A percentile compares a stretch with the other conserved stretches of the same genome.
These are phyloP conservation scores for Neostethus bicornis DNA, from an alignment of 2,797 vertebrate genomes.

Conservation along the genomic window DNA sequence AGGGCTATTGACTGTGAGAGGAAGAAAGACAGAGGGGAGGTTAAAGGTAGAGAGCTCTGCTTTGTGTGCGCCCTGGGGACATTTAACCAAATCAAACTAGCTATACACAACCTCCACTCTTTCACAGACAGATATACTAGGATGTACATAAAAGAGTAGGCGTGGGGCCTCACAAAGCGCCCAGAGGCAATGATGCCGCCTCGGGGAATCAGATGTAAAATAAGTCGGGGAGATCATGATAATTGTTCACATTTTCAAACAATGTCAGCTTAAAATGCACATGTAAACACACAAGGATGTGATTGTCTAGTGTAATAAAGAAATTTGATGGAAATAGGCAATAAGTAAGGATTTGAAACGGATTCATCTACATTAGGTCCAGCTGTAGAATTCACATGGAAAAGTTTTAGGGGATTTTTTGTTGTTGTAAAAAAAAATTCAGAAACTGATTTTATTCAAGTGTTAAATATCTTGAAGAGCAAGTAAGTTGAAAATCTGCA, in stretches of 20 bases:
- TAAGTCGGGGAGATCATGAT: constrained; percentile 25
- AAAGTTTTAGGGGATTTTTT: too few species aligned
- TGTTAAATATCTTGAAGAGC: too few species aligned
- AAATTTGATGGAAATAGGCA: constrained; percentile 35
- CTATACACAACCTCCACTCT: constrained; percentile 85
- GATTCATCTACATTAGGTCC: constrained; percentile 87
- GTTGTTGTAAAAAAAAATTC: too few species aligned
- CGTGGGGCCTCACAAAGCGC: constrained; percentile 31
- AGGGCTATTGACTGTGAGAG: constrained; percentile 45
- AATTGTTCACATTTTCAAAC: constrained; percentile 38
- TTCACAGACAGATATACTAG: constrained; percentile 30
- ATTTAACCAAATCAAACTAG: constrained; percentile 92
- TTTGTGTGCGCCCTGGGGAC: constrained; percentile 85
- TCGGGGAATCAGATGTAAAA: constrained; percentile 29
- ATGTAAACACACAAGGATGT: constrained; percentile 10
- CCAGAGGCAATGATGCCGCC: constrained; percentile 29
- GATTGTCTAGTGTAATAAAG: constrained; percentile 21
- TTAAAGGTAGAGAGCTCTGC: constrained; percentile 78
- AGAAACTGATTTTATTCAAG: too few species aligned
- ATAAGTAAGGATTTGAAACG: constrained; percentile 71
- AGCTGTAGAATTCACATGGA: too few species aligned
- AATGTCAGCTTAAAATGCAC: constrained; percentile 16
- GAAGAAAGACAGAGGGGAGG: constrained; percentile 38
- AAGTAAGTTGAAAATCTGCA: too few species aligned
- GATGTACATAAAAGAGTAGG: constrained; percentile 35